Conservation (phyloP, 64 coral and sea anemone species). For the Montipora capricornis region DNA sequence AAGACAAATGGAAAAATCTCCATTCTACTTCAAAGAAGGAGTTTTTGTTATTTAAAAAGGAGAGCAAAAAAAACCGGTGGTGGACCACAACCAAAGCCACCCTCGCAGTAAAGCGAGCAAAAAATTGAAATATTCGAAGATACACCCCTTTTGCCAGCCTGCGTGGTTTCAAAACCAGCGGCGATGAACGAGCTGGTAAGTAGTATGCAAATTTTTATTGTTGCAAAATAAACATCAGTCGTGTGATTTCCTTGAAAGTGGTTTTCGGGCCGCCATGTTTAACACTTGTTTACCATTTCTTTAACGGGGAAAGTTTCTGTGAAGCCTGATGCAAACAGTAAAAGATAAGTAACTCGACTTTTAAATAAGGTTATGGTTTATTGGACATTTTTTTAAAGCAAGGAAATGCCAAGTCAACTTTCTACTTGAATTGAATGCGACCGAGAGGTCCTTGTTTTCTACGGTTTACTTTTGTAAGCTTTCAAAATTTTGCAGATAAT, state of each 20-base stretch:
- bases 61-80: not conserved
- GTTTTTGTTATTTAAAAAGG: not conserved
- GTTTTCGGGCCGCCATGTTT: not conserved
- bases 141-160: conserved; percentile 19
- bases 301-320: not conserved
- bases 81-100: not conserved
- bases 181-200: not conserved
- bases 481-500: too few relatives aligned
- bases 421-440: too few relatives aligned
- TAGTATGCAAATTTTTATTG: not conserved
- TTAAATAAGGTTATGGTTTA: not conserved
- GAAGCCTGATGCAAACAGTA: too few relatives aligned
- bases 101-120: not conserved
- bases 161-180: not conserved
- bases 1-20: conserved; percentile 31
- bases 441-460: too few relatives aligned
- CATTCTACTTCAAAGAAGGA: not conserved
- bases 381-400: not conserved
- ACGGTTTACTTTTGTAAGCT: too few relatives aligned
- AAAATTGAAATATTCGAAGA: conserved; percentile 43
- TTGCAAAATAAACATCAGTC: not conserved
- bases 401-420: not conserved
- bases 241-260: not conserved
- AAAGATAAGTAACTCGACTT: too few relatives aligned
- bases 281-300: not conserved